Conservation (phyloP, 1,140 invertebrate species). For the Diabrotica undecimpunctata region DNA sequence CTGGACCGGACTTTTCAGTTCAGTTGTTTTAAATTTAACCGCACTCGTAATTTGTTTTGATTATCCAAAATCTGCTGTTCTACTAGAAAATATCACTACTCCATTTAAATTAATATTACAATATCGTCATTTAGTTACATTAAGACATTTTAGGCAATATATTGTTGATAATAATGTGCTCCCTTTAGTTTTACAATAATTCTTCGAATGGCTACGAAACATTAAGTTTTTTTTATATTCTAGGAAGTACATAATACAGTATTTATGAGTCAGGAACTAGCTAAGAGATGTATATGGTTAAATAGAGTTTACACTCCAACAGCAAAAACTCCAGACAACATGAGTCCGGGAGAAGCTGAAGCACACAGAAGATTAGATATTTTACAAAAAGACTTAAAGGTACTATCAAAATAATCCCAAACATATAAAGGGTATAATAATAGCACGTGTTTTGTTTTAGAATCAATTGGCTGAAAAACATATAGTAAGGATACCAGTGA, state of each 20-base stretch:
- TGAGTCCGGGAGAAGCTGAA: conserved; percentile 55
- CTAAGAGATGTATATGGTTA: conserved; percentile 72
- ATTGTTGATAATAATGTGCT: too few species aligned
- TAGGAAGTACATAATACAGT: conserved; percentile 76
- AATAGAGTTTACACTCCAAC: conserved; percentile 54
- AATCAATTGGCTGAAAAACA: conserved; percentile 60
- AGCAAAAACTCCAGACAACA: conserved; percentile 49
- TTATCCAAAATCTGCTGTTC: too few species aligned
- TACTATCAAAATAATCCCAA: conserved; percentile 33
- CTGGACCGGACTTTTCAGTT: too few species aligned
- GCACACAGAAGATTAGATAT: conserved; percentile 63
- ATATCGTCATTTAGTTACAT: too few species aligned
- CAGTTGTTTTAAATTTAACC: too few species aligned
- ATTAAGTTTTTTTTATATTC: conserved; percentile 4
- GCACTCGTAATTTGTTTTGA: too few species aligned
- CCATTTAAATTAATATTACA: too few species aligned
- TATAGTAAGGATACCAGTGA: conserved; percentile 58
- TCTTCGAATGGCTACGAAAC: too few species aligned
- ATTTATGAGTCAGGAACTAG: conserved; percentile 69
- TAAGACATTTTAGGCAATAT: too few species aligned
- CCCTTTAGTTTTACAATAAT: too few species aligned
- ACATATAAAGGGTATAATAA: too few species aligned
- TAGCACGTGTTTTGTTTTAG: conserved; percentile 39
- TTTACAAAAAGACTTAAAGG: conserved; percentile 68
- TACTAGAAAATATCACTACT: too few species aligned